phyloP scores from a whole-genome alignment of 2,888 invertebrate species.

The Theodoxus fluviatilis region DNA sequence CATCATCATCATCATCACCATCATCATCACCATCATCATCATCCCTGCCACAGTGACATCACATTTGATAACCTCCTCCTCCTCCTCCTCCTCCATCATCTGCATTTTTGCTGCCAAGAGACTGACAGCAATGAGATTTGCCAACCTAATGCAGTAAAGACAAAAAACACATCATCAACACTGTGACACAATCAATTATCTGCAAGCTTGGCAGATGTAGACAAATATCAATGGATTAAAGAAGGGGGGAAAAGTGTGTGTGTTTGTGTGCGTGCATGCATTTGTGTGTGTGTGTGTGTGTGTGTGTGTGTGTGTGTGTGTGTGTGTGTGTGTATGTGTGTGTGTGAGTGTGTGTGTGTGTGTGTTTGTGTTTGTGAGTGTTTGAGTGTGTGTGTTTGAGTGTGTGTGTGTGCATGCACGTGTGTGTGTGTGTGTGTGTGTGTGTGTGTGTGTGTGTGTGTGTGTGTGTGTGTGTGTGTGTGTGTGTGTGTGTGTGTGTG shows the following conservation, averaged over 20 bases:
- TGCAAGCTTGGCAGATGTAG: background rate
- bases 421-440: constrained; percentile 5
- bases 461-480: background rate
- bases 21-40: constrained; percentile 1
- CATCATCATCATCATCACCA: background rate
- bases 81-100: no score
- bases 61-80: no score
- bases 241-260: no score
- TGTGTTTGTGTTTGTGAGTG: background rate
- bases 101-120: no score
- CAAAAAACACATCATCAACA: no score
- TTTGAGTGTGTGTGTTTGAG: background rate
- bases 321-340: background rate
- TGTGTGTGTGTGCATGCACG: background rate
- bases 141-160: no score
- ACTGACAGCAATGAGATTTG: no score
- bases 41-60: no score
- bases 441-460: background rate
- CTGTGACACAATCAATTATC: background rate
- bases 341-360: background rate
- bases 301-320: background rate
- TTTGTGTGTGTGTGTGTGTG: background rate
- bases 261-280: background rate
- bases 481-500: background rate
- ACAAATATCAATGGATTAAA: no score